Base-by-base conservation (phyloP, 37 sponge, comb jelly and placozoan species). In the Amphimedon queenslandica region DNA sequence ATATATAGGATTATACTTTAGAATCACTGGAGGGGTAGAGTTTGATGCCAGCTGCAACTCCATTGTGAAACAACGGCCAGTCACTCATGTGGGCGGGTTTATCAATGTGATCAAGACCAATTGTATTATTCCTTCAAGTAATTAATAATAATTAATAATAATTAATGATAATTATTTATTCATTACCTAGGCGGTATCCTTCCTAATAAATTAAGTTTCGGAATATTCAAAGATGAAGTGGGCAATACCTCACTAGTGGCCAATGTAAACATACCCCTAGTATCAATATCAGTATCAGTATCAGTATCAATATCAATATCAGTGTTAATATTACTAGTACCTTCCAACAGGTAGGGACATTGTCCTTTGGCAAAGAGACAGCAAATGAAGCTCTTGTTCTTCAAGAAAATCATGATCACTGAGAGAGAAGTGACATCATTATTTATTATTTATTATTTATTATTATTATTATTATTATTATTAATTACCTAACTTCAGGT, bases 41-140 rank as follows among this genome's bases (percentile, higher is more conserved):
- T 23, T 66, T 53, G 37, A 94, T 66, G 1, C 95, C 99, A 67
- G 90, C 84, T 13, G 99, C 99, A 1, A 94, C 99, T n/a, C 95
- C 95, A 84, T 94, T 98, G 72, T 98, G 95, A 56, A 98, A 98
- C 72, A 79, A 75, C 16, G 92, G 77, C 99, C 99, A 98, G 24
- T 55, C 57, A 4, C 64, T 74, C 90, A 94, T 90, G 63, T 83
- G 57, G 40, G 76, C 61, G 24, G 94, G 94, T 34, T 80, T 90
- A 18, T 87, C 87, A 18, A 88, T 71, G 73, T 81, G 81, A 42
- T 94, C 94, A 67, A 89, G 61, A 8, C 69, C 82, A 37, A 97
- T 75, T 20, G 90, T 71, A 20, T 87, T 30, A 37, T 90, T 90
- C 35, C 80, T 86, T 64, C 42, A 42, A 31, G 33, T 37, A 66